Evolutionary conservation across 2,888 invertebrate genomes (phyloP).

Genomic region (Capitulum mitella): DNA sequence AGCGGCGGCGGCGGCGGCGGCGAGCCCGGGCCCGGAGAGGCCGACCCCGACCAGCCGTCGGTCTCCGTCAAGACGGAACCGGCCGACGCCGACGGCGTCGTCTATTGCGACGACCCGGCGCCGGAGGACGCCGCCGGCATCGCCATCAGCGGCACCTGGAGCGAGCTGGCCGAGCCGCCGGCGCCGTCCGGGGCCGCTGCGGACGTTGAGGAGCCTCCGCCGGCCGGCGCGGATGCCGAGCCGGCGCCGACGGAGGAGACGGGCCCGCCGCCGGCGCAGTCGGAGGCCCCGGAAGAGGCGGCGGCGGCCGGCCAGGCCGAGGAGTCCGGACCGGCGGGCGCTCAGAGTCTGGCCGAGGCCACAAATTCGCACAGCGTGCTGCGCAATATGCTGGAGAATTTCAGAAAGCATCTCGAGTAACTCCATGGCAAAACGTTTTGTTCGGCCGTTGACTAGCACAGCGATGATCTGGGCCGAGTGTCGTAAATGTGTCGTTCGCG

Average conservation of each 20-base stretch:
- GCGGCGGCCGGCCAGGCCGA: neutral
- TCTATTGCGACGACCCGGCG: neutral
- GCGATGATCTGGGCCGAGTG: too few relatives aligned
- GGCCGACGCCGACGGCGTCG: neutral
- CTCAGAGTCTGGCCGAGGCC: neutral
- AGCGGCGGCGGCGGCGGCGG: too few relatives aligned
- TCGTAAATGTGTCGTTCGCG: too few relatives aligned
- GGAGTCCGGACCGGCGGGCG: neutral
- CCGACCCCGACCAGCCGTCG: neutral
- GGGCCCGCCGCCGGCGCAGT: neutral
- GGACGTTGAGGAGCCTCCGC: too few relatives aligned
- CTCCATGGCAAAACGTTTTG: too few relatives aligned
- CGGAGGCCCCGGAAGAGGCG: neutral
- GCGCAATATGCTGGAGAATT: neutral
- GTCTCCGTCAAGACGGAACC: neutral
- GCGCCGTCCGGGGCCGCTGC: neutral
- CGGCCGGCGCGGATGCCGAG: too few relatives aligned
- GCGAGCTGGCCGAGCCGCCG: neutral
- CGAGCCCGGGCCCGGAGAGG: too few relatives aligned
- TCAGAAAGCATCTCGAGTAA: neutral
- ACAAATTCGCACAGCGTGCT: constrained; percentile 12
- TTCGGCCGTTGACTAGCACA: too few relatives aligned
- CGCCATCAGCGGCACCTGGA: neutral
- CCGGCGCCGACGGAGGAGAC: neutral
- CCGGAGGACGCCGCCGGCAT: neutral